Evolutionary conservation across 1,140 invertebrate species (phyloP).

Genomic region (Pissodes strobi): DNA sequence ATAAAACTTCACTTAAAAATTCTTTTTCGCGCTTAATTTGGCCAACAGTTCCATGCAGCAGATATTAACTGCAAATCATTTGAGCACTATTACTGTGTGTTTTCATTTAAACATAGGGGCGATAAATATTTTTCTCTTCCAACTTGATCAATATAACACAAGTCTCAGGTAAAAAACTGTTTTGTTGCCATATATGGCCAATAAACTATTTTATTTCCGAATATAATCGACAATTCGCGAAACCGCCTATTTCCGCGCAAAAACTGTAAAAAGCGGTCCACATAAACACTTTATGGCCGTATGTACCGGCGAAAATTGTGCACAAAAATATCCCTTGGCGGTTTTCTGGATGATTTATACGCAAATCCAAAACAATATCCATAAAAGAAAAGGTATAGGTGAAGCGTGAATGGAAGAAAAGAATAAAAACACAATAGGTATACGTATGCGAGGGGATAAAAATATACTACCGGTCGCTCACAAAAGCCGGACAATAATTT

Average conservation of each 20-base stretch:
- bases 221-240: not conserved
- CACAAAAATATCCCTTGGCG: conserved; percentile 29
- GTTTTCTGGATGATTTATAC: conserved; percentile 45
- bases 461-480: conserved; percentile 20
- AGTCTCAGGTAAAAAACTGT: too few species aligned
- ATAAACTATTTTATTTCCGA: conserved; percentile 5
- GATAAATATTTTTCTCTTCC: too few species aligned
- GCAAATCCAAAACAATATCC: conserved; percentile 46
- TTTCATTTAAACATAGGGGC: too few species aligned
- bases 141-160: too few species aligned
- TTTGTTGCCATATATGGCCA: too few species aligned
- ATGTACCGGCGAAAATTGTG: conserved; percentile 32
- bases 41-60: too few species aligned
- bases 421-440: conserved; percentile 44
- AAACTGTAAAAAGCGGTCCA: conserved; percentile 10
- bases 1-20: too few species aligned
- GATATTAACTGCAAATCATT: too few species aligned
- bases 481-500: conserved; percentile 3
- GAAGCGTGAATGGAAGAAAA: conserved; percentile 42
- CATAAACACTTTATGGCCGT: conserved; percentile 30
- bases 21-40: too few species aligned
- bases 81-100: too few species aligned
- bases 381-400: conserved; percentile 46
- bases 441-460: conserved; percentile 19
- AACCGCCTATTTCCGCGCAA: conserved; percentile 7